Evolutionary conservation across 2,797 vertebrate species (phyloP).

Genomic region (Hydrophis major): DNA sequence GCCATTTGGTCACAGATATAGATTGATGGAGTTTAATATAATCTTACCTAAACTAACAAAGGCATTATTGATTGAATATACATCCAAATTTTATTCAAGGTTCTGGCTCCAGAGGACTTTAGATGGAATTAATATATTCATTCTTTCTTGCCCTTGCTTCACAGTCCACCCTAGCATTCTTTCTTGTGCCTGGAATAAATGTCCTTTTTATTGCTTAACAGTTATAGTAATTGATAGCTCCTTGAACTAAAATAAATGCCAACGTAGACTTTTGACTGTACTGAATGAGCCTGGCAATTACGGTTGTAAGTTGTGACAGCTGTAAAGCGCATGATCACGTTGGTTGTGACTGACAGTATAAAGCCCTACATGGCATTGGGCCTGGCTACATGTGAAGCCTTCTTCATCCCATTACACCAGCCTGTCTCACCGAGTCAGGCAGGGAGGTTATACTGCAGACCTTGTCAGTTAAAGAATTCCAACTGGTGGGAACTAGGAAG

Average conservation of each 20-base stretch:
- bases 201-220: neutral
- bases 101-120: rapidly evolving
- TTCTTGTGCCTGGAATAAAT: neutral
- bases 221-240: neutral
- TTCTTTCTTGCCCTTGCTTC: neutral
- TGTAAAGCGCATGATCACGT: neutral
- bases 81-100: neutral
- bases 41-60: constrained; percentile 3
- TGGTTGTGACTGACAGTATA: neutral
- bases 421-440: neutral
- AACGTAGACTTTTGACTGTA: neutral
- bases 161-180: neutral
- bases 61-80: neutral
- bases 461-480: neutral
- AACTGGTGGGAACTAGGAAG: neutral
- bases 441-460: neutral
- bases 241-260: neutral
- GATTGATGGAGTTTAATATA: constrained; percentile 34
- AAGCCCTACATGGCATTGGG: neutral
- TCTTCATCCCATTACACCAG: neutral
- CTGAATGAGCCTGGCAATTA: neutral
- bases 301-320: neutral
- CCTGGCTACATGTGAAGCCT: neutral
- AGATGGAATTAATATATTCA: neutral
- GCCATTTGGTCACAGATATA: constrained; percentile 7